Evolutionary conservation across 64 coral and sea anemone genomes (phyloP).

Genomic region (Dendrophyllia cribrosa): DNA sequence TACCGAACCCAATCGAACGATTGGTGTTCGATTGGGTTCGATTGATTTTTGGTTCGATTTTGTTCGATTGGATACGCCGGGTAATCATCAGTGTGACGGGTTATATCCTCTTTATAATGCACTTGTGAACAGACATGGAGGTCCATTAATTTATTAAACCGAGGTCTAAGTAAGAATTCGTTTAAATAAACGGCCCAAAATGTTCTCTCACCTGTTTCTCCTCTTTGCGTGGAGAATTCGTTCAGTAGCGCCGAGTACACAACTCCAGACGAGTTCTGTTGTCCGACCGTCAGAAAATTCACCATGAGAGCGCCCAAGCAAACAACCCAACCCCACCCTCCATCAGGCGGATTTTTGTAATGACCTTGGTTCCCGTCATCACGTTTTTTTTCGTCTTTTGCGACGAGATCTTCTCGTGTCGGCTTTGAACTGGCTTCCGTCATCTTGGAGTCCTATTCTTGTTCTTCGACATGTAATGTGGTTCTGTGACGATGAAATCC

Average conservation of each 20-base stretch:
- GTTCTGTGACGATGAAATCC: not conserved
- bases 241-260: conserved; percentile 44
- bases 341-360: not conserved
- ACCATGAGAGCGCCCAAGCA: conserved; percentile 40
- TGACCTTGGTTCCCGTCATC: not conserved
- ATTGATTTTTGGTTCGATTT: no score
- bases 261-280: conserved; percentile 53
- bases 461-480: not conserved
- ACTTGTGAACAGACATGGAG: no score
- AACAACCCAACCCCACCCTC: conserved; percentile 55
- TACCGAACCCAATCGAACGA: no score
- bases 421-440: no score
- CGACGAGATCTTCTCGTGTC: not conserved
- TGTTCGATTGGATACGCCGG: no score
- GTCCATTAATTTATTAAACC: no score
- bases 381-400: not conserved
- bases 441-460: not conserved
- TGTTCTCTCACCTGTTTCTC: conserved; percentile 31
- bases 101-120: no score
- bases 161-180: no score
- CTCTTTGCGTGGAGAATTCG: conserved; percentile 23
- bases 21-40: no score
- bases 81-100: no score
- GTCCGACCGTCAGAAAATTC: conserved; percentile 49
- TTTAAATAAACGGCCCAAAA: no score